A percentile compares a stretch with the other conserved stretches of the same genome.
Conservation (phyloP, 2,888 invertebrate genomes). For the Monochamus alternatus region DNA sequence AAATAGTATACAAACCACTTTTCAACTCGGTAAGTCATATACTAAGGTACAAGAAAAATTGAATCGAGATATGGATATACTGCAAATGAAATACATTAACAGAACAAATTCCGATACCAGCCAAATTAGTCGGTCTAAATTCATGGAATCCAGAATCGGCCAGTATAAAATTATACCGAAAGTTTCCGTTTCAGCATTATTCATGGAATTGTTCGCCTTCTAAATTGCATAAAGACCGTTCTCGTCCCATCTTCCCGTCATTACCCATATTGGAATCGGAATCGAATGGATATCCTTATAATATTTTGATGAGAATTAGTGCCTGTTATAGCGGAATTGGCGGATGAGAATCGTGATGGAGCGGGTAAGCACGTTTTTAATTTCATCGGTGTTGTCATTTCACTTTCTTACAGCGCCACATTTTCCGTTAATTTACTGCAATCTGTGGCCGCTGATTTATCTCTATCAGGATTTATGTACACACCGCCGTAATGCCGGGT, state of each 20-base stretch:
- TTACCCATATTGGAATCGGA: conserved; percentile 64
- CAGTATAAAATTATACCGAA: conserved; percentile 2
- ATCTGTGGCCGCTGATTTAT: conserved; percentile 69
- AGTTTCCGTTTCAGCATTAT: conserved; percentile 18
- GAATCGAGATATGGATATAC: no score
- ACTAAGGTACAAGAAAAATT: no score
- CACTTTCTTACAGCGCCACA: conserved; percentile 67
- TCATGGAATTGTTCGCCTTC: conserved; percentile 28
- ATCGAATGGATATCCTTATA: conserved; percentile 60
- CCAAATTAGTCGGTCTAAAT: background rate
- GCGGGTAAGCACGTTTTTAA: conserved; percentile 69
- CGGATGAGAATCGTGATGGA: conserved; percentile 59
- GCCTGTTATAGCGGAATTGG: conserved; percentile 50
- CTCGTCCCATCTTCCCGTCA: conserved; percentile 44
- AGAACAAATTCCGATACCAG: background rate
- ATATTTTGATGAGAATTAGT: conserved; percentile 60
- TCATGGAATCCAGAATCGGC: conserved; percentile 8
- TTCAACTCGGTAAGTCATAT: no score
- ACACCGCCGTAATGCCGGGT: conserved; percentile 51
- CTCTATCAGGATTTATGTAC: conserved; percentile 70
- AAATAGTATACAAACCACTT: no score
- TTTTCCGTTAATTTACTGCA: conserved; percentile 69
- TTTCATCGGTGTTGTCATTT: conserved; percentile 69
- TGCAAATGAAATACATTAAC: background rate
- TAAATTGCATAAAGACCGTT: conserved; percentile 40